Evolutionary conservation across 2,113 vertebrate genomes (phyloP).

Genomic region (Alces alces): DNA sequence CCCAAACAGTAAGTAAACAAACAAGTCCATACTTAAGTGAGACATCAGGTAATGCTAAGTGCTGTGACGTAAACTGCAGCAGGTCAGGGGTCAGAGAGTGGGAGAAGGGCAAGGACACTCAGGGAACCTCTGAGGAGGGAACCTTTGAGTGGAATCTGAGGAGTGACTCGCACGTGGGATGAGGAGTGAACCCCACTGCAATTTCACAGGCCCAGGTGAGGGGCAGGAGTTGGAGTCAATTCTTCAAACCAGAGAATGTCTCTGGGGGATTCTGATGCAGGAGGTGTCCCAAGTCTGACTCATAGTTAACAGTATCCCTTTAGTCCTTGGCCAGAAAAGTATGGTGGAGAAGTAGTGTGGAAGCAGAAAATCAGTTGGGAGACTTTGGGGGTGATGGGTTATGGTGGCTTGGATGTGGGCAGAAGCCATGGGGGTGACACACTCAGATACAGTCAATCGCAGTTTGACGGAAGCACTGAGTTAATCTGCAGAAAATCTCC

Average conservation of each 20-base stretch:
- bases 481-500: not conserved
- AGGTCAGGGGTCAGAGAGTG: accelerated
- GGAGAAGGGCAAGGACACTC: accelerated
- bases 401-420: not conserved
- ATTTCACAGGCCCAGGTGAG: not conserved
- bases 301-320: too few relatives aligned
- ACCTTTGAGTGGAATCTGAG: not conserved
- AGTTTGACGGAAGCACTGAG: not conserved
- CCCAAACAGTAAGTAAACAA: not conserved
- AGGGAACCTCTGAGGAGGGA: not conserved
- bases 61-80: not conserved
- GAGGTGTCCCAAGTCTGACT: not conserved
- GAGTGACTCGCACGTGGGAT: not conserved
- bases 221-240: not conserved
- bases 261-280: not conserved
- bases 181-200: not conserved
- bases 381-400: accelerated
- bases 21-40: not conserved
- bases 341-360: not conserved
- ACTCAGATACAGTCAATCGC: not conserved
- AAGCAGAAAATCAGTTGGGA: not conserved
- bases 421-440: not conserved
- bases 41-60: not conserved
- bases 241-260: too few relatives aligned
- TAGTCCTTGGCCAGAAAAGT: not conserved